phyloP scores from a whole-genome alignment of 2,797 vertebrate species.

The Saguinus oedipus region DNA sequence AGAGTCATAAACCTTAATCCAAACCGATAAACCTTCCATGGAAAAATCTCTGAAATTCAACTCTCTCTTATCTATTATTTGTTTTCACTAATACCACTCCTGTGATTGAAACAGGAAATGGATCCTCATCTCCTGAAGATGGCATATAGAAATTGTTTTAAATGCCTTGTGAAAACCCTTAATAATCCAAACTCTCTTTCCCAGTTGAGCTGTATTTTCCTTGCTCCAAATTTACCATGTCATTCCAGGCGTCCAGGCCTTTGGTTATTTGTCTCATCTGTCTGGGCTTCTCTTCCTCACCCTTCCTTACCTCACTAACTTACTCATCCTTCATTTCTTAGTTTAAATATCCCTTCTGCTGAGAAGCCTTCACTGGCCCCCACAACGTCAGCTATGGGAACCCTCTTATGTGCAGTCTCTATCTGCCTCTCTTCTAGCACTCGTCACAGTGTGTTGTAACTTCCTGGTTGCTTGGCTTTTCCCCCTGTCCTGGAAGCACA shows the following conservation, averaged over 20 bases:
- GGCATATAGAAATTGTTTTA: background rate
- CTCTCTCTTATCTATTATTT: conserved; percentile 3
- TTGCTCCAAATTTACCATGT: background rate
- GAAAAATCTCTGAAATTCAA: conserved; percentile 64
- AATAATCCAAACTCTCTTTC: background rate
- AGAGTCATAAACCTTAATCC: conserved; percentile 60
- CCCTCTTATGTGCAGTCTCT: background rate
- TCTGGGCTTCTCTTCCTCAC: background rate
- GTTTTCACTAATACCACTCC: background rate
- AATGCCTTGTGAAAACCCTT: conserved; percentile 17
- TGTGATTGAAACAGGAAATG: conserved; percentile 28
- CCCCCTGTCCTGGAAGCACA: background rate
- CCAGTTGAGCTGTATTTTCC: background rate
- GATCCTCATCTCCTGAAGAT: conserved; percentile 7
- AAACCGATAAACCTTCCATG: conserved; percentile 43
- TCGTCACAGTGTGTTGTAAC: background rate
- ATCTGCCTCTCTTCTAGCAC: background rate
- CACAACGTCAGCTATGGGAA: background rate
- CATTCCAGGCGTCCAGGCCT: background rate
- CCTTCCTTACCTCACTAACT: background rate
- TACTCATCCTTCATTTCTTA: background rate
- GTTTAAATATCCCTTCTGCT: background rate
- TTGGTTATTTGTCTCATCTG: background rate
- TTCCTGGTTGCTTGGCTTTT: background rate
- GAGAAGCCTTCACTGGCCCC: background rate